phyloP scores from a whole-genome alignment of 2,888 invertebrate species.

The Tiliacea citrago region DNA sequence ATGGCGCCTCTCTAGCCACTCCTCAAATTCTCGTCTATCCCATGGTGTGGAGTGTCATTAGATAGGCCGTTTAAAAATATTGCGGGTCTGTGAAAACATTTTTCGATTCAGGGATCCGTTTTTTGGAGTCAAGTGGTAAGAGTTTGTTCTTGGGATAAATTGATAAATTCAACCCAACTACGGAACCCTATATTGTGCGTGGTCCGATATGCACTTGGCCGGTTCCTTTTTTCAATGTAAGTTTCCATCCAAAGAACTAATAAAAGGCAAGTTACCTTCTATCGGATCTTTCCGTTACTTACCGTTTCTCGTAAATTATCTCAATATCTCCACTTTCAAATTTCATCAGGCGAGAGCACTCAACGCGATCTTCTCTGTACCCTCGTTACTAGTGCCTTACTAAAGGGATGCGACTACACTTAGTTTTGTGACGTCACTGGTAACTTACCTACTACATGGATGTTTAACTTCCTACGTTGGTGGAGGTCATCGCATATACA shows the following conservation, averaged over 20 bases:
- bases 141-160: too few relatives aligned
- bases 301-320: slow-evolving; percentile 56
- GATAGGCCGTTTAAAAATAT: too few relatives aligned
- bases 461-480: slow-evolving; percentile 1
- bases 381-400: slow-evolving; percentile 39
- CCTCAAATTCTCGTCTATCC: too few relatives aligned
- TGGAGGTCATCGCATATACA: neutral
- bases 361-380: slow-evolving; percentile 46
- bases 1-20: too few relatives aligned
- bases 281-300: slow-evolving; percentile 39
- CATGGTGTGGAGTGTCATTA: too few relatives aligned
- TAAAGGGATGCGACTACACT: slow-evolving; percentile 18
- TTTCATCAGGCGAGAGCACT: slow-evolving; percentile 66
- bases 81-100: too few relatives aligned
- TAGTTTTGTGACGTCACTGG: slow-evolving; percentile 20
- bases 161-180: too few relatives aligned
- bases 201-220: too few relatives aligned
- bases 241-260: slow-evolving; percentile 2
- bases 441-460: neutral
- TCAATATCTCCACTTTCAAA: slow-evolving; percentile 59
- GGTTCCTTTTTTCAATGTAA: neutral
- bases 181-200: too few relatives aligned
- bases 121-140: too few relatives aligned
- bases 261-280: slow-evolving; percentile 16
- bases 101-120: too few relatives aligned